Conservation (phyloP, 2,113 vertebrate genomes). For the Andinoacara biseriatus region DNA sequence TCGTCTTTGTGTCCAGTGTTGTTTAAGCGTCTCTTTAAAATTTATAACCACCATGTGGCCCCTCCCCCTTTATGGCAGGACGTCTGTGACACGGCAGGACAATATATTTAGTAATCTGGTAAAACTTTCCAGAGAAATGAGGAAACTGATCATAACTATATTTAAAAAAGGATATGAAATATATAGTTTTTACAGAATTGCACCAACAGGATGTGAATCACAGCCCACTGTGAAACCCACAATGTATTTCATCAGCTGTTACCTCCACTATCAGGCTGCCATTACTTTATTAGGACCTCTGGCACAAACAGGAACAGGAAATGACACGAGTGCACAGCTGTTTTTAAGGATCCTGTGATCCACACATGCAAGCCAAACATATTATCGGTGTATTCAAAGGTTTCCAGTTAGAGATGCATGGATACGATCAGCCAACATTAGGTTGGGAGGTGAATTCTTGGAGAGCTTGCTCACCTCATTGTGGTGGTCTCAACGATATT, state of each 20-base stretch:
- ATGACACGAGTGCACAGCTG: no score
- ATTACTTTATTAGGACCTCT: no score
- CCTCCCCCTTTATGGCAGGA: rapidly evolving
- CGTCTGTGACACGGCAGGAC: no score
- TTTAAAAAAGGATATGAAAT: neutral
- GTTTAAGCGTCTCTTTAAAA: neutral
- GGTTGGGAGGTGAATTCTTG: no score
- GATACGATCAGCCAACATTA: no score
- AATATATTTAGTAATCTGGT: no score
- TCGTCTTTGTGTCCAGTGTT: neutral
- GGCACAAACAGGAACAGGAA: no score
- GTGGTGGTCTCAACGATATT: no score
- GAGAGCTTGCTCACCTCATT: no score
- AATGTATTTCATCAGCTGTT: neutral
- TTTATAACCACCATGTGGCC: neutral
- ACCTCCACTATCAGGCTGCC: neutral
- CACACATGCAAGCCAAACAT: neutral
- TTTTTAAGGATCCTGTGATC: neutral
- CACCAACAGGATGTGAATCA: neutral
- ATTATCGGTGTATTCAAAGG: no score
- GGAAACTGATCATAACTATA: neutral
- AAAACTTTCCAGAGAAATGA: neutral
- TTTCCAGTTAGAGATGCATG: no score
- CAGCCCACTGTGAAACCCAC: neutral
- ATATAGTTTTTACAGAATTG: neutral